These are phyloP conservation scores for Automeris io DNA, from an alignment of 2,888 invertebrate species.

Conservation along the genomic window DNA sequence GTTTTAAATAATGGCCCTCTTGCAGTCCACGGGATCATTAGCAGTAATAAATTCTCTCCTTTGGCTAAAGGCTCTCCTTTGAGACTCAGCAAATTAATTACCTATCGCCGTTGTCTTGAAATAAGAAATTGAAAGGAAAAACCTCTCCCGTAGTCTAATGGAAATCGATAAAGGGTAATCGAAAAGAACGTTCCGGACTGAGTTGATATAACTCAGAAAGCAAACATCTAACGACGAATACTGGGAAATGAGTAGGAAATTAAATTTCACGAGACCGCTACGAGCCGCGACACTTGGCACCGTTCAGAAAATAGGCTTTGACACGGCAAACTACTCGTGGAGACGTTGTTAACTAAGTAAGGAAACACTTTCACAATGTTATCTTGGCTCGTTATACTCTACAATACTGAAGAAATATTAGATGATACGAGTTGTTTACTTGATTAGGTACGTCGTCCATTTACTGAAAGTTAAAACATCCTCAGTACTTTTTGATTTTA, in stretches of 20 bases:
- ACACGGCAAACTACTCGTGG: slow-evolving; percentile 12
- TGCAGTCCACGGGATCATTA: slow-evolving; percentile 27
- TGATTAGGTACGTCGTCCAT: too few species aligned
- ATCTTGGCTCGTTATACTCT: too few species aligned
- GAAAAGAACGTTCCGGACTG: slow-evolving; percentile 18
- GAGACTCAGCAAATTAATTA: slow-evolving; percentile 18
- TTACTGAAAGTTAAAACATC: too few species aligned
- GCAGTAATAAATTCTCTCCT: slow-evolving; percentile 27
- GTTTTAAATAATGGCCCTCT: slow-evolving; percentile 32
- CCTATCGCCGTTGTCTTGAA: slow-evolving; percentile 12
- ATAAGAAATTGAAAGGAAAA: slow-evolving; percentile 14
- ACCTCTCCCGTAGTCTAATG: slow-evolving; percentile 16
- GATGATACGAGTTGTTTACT: too few species aligned
- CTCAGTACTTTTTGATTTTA: too few species aligned
- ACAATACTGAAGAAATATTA: too few species aligned
- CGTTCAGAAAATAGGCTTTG: slow-evolving; percentile 19
- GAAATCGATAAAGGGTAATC: slow-evolving; percentile 26
- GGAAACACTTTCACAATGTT: not conserved
- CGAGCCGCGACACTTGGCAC: slow-evolving; percentile 22
- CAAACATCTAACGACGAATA: slow-evolving; percentile 28
- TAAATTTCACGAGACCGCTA: slow-evolving; percentile 35
- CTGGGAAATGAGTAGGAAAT: slow-evolving; percentile 51
- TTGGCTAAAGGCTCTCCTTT: slow-evolving; percentile 23
- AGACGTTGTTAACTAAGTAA: slow-evolving; percentile 5
- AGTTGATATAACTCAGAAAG: slow-evolving; percentile 18